These are phyloP conservation scores for Formica aserva DNA, from an alignment of 2,888 invertebrate genomes.

Conservation along the genomic window DNA sequence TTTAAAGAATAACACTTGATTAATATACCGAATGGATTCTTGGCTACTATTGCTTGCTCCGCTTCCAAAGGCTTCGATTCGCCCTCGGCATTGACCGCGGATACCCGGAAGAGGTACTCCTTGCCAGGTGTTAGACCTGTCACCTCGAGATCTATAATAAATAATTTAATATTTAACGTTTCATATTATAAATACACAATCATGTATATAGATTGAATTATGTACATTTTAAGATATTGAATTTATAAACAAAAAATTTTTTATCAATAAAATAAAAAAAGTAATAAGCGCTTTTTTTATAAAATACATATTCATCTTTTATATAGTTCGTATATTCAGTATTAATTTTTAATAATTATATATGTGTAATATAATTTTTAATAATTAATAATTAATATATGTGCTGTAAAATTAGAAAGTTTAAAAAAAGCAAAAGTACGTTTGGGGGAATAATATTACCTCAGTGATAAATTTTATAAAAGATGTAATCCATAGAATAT, in stretches of 20 bases:
- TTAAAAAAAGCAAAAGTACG: too few relatives aligned
- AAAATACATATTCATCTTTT: neutral
- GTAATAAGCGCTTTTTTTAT: neutral
- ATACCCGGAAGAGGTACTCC: constrained; percentile 98
- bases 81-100: constrained; percentile 98
- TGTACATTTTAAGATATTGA: neutral
- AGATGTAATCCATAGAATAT: too few relatives aligned
- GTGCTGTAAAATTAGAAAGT: too few relatives aligned
- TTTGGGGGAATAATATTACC: too few relatives aligned
- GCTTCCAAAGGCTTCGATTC: constrained; percentile 97
- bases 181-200: neutral
- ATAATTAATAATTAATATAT: too few relatives aligned
- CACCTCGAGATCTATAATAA: constrained; percentile 90
- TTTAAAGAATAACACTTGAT: neutral
- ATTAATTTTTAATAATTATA: too few relatives aligned
- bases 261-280: neutral
- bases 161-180: constrained; percentile 15
- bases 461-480: too few relatives aligned
- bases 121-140: constrained; percentile 95
- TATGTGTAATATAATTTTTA: too few relatives aligned
- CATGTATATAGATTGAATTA: neutral
- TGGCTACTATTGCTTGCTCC: constrained; percentile 95
- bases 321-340: too few relatives aligned
- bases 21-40: constrained; percentile 95
- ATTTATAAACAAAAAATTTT: neutral